Base-by-base conservation (phyloP, 30 jellyfish, hydroid and myxozoan species). In the Morbakka virulenta region DNA sequence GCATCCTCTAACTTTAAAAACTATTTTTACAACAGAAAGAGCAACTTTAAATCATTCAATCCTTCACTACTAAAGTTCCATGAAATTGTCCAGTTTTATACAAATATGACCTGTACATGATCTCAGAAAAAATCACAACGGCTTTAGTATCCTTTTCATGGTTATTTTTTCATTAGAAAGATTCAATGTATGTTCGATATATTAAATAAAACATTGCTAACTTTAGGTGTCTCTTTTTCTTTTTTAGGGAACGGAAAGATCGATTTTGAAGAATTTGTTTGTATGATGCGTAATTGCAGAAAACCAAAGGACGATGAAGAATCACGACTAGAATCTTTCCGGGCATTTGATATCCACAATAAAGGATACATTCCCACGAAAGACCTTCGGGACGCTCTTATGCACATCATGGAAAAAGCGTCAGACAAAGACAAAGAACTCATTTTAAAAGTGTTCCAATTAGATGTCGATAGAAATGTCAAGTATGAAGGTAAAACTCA, bases 401-500 rank as follows among this genome's bases (percentile, higher is more conserved):
- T 62, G 23, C 77, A 69, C 35, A 85, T 86, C 51, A 72, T 86
- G 91, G 96, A 36, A 14, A 75, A 86, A 25, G 27, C 87, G 32
- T 64, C 81, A 27, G 68, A 76, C 25, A 73, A 78, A 36, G 87
- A 69, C 23, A 67, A 76, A 31, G 75, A 76, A 50, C 64, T 41
- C 64, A 63, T 77, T 50, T 27, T 64, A 11, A 28, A 48, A 34
- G 84, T 86, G 1, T 86, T 86, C 47, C 91, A 50, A 6, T 83
- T 86, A 4, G 87, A 76, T 27, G 34, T 24, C 47, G 91, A 86
- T 28, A 64, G 96, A 33, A 86, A 57, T 28, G 91, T 86, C 31
- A 17, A 82, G 0, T 86, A 47, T 61, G 96, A 76, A 67, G 96
- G 96, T 86, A 35, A n/a, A n/a, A n/a, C n/a, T n/a, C n/a, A n/a